Evolutionary conservation across 92 coral and sea anemone species (phyloP).

Genomic region (Anthopleura xanthogrammica): DNA sequence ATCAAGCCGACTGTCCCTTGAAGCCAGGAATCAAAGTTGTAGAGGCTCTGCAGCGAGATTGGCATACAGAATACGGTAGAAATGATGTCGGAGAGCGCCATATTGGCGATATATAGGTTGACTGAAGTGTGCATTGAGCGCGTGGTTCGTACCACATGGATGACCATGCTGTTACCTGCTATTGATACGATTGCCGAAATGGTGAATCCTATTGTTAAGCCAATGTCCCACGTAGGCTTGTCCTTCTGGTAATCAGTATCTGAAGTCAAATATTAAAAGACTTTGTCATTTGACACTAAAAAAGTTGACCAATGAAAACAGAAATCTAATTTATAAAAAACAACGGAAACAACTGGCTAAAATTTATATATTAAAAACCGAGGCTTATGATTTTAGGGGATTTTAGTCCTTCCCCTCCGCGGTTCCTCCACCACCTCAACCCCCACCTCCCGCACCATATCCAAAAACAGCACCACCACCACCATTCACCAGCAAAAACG

Average conservation of each 20-base stretch:
- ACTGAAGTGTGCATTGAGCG: conserved; percentile 48
- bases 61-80: conserved; percentile 38
- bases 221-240: conserved; percentile 10
- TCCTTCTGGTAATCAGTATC: conserved; percentile 1
- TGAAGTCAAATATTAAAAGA: background rate
- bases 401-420: too few species aligned
- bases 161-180: conserved; percentile 33
- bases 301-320: background rate
- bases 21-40: conserved; percentile 9
- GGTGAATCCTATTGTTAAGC: conserved; percentile 21
- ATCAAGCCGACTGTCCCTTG: conserved; percentile 17
- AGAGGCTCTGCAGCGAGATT: conserved; percentile 11
- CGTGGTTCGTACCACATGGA: conserved; percentile 51
- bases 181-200: conserved; percentile 18
- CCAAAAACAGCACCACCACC: too few species aligned
- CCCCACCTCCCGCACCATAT: too few species aligned
- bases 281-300: background rate
- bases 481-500: too few species aligned
- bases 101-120: conserved; percentile 42
- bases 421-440: too few species aligned
- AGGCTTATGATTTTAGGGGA: too few species aligned
- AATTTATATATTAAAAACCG: too few species aligned
- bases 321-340: too few species aligned
- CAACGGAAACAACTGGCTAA: too few species aligned
- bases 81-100: conserved; percentile 42